Percentiles rank a stretch among this genome's conserved stretches.
Conservation (phyloP, 2,888 invertebrate species). For the Ariolimax columbianus region DNA sequence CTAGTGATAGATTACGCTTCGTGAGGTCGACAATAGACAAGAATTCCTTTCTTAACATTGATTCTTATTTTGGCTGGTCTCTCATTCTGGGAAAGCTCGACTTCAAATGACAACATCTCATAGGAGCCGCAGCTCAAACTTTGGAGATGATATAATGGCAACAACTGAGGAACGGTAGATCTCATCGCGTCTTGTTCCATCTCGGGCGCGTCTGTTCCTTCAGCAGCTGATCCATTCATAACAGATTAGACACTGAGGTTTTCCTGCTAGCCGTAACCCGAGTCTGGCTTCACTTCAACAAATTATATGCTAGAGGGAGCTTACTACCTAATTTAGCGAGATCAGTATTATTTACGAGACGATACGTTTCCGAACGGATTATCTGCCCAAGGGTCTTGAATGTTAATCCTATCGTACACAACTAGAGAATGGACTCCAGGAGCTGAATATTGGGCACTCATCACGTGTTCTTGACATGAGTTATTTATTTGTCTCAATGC, state of each 20-base stretch:
- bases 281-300: neutral
- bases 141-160: neutral
- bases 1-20: neutral
- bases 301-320: neutral
- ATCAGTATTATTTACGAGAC: neutral
- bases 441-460: too few relatives aligned
- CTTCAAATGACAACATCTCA: neutral
- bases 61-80: neutral
- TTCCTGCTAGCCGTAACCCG: neutral
- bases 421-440: neutral
- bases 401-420: neutral
- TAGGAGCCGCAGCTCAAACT: neutral
- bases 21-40: slow-evolving; percentile 7
- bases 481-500: too few relatives aligned
- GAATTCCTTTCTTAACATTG: neutral
- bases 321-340: neutral
- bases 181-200: neutral
- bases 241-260: neutral
- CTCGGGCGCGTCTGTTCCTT: too few relatives aligned
- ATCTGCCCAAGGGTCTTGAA: neutral
- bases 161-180: too few relatives aligned
- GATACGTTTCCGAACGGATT: neutral
- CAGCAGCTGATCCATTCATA: slow-evolving; percentile 3
- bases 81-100: neutral
- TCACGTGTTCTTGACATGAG: too few relatives aligned